A percentile compares a stretch with the other conserved stretches of the same genome.
Evolutionary conservation across 2,113 vertebrate genomes (phyloP).

Genomic region (Desmodus rotundus): DNA sequence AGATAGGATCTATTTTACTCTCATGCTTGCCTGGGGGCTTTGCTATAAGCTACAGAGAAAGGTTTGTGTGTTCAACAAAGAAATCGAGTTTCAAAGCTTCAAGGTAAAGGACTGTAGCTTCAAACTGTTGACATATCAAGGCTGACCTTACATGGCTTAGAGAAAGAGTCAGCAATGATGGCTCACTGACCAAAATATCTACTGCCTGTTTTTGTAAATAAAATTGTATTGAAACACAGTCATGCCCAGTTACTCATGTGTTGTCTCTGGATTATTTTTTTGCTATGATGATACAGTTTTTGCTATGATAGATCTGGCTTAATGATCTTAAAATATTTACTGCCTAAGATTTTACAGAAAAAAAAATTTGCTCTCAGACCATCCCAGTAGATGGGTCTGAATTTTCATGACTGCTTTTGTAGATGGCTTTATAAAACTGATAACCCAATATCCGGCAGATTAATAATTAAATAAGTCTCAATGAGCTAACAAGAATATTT

Average conservation of each 20-base stretch:
- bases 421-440: background rate
- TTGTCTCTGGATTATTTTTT: background rate
- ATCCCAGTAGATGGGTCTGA: background rate
- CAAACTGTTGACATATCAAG: background rate
- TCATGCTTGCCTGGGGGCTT: background rate
- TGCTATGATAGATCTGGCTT: background rate
- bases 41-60: background rate
- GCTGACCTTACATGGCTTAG: background rate
- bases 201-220: background rate
- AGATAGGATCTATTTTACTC: background rate
- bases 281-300: background rate
- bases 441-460: background rate
- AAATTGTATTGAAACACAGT: background rate
- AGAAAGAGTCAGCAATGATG: background rate
- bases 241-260: background rate
- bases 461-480: background rate
- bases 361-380: background rate
- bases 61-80: background rate
- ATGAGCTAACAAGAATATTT: background rate
- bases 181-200: background rate
- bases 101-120: background rate
- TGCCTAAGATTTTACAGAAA: background rate
- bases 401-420: background rate
- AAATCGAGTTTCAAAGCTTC: background rate
- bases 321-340: slow-evolving; percentile 29